These are phyloP conservation scores for Apocheima hispidaria DNA, from an alignment of 2,888 invertebrate genomes.

Conservation along the genomic window DNA sequence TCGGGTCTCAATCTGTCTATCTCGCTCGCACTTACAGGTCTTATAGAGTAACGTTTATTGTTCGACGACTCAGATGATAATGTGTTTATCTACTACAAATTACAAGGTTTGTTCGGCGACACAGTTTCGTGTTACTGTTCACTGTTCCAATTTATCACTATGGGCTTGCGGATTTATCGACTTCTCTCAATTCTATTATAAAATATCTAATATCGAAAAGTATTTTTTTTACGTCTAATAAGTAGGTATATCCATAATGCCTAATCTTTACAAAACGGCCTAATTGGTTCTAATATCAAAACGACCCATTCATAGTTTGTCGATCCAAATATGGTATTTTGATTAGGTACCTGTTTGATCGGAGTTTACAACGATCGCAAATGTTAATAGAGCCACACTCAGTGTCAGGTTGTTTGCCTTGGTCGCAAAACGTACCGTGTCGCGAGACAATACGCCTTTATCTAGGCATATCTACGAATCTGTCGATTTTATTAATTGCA, in stretches of 20 bases:
- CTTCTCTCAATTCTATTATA: too few relatives aligned
- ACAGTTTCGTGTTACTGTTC: too few relatives aligned
- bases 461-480: conserved; percentile 9
- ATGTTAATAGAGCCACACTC: conserved; percentile 43
- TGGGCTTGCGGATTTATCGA: too few relatives aligned
- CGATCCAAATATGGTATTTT: conserved; percentile 48
- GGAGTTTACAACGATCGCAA: conserved; percentile 42
- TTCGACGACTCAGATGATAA: too few relatives aligned
- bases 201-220: too few relatives aligned
- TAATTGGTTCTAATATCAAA: conserved; percentile 19
- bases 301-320: conserved; percentile 33
- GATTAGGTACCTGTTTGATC: conserved; percentile 50
- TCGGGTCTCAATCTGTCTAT: too few relatives aligned
- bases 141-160: too few relatives aligned
- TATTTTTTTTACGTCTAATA: too few relatives aligned
- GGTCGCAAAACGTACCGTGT: conserved; percentile 54
- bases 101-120: too few relatives aligned
- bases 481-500: conserved; percentile 12
- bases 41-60: too few relatives aligned
- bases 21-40: too few relatives aligned
- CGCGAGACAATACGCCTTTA: conserved; percentile 37
- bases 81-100: too few relatives aligned
- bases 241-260: neutral
- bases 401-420: conserved; percentile 59
- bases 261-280: conserved; percentile 5